Percentiles rank a stretch among this genome's conserved stretches.
phyloP scores from a whole-genome alignment of 2,113 vertebrate genomes.

The Scortum barcoo region DNA sequence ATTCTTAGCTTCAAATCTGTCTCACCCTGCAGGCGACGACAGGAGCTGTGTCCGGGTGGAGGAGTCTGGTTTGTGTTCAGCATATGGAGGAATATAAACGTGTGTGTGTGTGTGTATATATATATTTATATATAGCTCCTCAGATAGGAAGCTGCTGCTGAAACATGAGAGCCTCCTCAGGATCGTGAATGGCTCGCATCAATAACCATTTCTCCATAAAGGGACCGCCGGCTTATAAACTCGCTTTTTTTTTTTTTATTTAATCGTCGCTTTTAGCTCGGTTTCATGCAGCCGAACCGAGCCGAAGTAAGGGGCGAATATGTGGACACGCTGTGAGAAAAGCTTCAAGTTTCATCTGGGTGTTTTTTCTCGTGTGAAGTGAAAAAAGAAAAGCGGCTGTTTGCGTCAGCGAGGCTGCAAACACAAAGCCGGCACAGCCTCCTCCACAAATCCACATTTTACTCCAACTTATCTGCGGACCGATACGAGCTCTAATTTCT shows the following conservation, averaged over 20 bases:
- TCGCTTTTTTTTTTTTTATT: background rate
- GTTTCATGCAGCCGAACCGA: background rate
- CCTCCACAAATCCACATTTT: slow-evolving; percentile 10
- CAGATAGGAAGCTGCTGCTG: slow-evolving; percentile 60
- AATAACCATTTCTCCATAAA: slow-evolving; percentile 22
- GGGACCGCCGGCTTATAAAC: background rate
- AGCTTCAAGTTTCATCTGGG: slow-evolving; percentile 26
- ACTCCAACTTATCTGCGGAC: background rate
- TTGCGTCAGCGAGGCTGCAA: slow-evolving; percentile 53
- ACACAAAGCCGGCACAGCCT: slow-evolving; percentile 62
- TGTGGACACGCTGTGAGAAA: background rate
- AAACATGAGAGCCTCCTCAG: slow-evolving; percentile 52
- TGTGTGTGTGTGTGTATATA: background rate
- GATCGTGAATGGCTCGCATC: slow-evolving; percentile 21
- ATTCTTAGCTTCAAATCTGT: slow-evolving; percentile 76
- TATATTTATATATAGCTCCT: slow-evolving; percentile 35
- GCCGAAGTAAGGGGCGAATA: background rate
- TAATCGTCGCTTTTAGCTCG: background rate
- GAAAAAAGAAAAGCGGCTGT: slow-evolving; percentile 6
- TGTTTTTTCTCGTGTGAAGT: background rate
- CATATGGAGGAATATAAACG: slow-evolving; percentile 39
- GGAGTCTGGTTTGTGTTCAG: slow-evolving; percentile 65
- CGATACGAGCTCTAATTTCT: background rate
- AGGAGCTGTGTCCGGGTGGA: slow-evolving; percentile 30
- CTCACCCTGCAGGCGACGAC: slow-evolving; percentile 64